Evolutionary conservation across 2,113 vertebrate genomes (phyloP), one percentile per base, ranked within the genome.

Genomic region (Sorex fumeus): DNA sequence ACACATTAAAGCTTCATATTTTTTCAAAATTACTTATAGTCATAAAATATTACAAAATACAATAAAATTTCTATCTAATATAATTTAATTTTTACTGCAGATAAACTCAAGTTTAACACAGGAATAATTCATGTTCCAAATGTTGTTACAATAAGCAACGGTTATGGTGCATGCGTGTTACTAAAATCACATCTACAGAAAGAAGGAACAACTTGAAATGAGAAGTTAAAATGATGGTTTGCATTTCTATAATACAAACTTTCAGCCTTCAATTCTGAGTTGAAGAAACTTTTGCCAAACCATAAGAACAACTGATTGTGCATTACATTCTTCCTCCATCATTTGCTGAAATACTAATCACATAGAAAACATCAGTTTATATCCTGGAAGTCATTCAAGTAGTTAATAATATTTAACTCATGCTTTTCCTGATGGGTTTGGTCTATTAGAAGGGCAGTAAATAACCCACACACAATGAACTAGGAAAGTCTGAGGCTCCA

Each of bases 21-120:
- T 96, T 81, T 95, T 91, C 93, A 94, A 96, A 97, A 19, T n/a
- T 95, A 79, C 95, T 94, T 93, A 96, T 72, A 97, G 94, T 36
- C 11, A 96, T 91, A 90, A 97, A 97, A 82, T 96, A 47, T 74
- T 96, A 93, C 66, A 93, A 92, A 95, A 91, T 91, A 8, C 36
- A 43, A 84, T 80, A 60, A 36, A 93, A 91, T 93, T 94, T 96
- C 69, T 78, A 96, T 96, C 69, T 78, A 96, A 77, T 94, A 70
- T 88, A 34, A 90, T 77, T 90, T 88, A 92, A 72, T 81, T 95
- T 86, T 50, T n/a, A 72, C 10, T 91, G 84, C 94, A 57, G 80
- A 96, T 25, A 94, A 96, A 96, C 69, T 91, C 75, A 94, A 57
- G 47, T 96, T 69, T 4, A 88, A 95, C 50, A 87, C 0, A 2